Evolutionary conservation across 2,888 invertebrate genomes (phyloP).

Genomic region (Rotaria magnacalcarata): DNA sequence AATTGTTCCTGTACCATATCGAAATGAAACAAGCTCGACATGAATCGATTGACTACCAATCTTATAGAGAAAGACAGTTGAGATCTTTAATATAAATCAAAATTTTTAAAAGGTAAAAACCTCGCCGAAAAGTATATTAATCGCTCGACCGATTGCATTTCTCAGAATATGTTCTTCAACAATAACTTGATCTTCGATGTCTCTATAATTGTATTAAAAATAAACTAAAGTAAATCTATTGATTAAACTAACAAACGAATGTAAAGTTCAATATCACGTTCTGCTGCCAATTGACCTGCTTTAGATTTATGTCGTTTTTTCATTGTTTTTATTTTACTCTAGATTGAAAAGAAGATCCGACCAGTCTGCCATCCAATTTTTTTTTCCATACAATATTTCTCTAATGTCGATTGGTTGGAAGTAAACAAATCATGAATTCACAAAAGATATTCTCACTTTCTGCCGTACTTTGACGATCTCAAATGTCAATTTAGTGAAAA

Average conservation of each 20-base stretch:
- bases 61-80: not conserved
- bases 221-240: not conserved
- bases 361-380: too few species aligned
- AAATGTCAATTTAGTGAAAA: too few species aligned
- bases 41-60: constrained; percentile 30
- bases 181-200: not conserved
- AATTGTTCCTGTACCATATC: not conserved
- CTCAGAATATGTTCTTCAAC: not conserved
- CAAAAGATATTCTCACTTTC: too few species aligned
- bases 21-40: constrained; percentile 1
- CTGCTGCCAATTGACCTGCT: not conserved
- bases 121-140: not conserved
- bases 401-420: too few species aligned
- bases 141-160: constrained; percentile 17
- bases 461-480: too few species aligned
- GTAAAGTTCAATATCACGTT: constrained; percentile 19
- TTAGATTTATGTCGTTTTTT: constrained; percentile 15
- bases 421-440: too few species aligned
- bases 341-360: too few species aligned
- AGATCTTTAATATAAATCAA: not conserved
- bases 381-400: too few species aligned
- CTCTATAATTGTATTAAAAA: not conserved
- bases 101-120: not conserved
- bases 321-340: not conserved
- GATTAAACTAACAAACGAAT: not conserved